These are phyloP conservation scores for Drosophila mimica DNA, from an alignment of 2,888 invertebrate species.

Conservation along the genomic window DNA sequence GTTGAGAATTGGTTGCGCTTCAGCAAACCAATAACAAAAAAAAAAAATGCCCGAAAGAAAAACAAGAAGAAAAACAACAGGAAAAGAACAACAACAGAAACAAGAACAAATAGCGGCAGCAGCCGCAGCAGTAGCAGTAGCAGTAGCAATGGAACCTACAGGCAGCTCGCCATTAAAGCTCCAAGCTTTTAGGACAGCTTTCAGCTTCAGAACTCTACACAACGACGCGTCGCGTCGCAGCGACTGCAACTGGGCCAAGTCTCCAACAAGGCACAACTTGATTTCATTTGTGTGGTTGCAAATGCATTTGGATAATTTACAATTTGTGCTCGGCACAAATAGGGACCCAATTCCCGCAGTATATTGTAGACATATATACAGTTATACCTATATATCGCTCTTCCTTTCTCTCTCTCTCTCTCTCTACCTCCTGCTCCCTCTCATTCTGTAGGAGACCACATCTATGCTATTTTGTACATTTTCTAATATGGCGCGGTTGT, in stretches of 20 bases:
- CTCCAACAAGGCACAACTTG: slow-evolving; percentile 49
- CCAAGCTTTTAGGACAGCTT: slow-evolving; percentile 54
- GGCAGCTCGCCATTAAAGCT: slow-evolving; percentile 46
- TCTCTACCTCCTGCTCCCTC: not conserved
- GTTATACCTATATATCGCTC: not conserved
- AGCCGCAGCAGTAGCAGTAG: slow-evolving; percentile 16
- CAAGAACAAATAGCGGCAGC: slow-evolving; percentile 19
- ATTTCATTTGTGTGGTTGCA: slow-evolving; percentile 37
- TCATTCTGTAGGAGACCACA: slow-evolving; percentile 1
- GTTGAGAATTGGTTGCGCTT: slow-evolving; percentile 71
- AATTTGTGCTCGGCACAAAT: slow-evolving; percentile 10
- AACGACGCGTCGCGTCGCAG: slow-evolving; percentile 14
- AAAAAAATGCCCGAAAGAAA: slow-evolving; percentile 23
- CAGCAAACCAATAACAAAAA: slow-evolving; percentile 25
- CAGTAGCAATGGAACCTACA: slow-evolving; percentile 39
- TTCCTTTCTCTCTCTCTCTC: not conserved
- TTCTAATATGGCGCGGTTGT: slow-evolving; percentile 5
- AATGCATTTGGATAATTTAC: slow-evolving; percentile 49
- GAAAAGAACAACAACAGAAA: slow-evolving; percentile 32
- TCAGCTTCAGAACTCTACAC: slow-evolving; percentile 53
- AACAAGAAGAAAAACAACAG: slow-evolving; percentile 18
- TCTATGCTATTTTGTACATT: slow-evolving; percentile 16
- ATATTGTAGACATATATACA: slow-evolving; percentile 10
- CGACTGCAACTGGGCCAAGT: slow-evolving; percentile 59
- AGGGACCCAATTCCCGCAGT: slow-evolving; percentile 6